phyloP scores from a whole-genome alignment of 2,888 invertebrate species.

The Sylvicola cinctus region DNA sequence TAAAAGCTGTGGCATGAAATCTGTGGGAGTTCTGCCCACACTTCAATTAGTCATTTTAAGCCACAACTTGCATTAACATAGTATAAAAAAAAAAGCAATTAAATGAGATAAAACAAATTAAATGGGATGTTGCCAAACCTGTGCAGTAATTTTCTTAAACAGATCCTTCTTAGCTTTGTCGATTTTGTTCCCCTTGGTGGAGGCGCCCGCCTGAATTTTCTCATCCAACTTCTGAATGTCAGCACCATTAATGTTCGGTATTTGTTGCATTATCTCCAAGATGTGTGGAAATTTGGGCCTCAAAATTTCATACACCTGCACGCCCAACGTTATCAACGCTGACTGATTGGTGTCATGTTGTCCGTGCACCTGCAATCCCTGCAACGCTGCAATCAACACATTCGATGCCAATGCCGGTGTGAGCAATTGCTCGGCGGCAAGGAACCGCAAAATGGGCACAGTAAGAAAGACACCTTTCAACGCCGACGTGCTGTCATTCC shows the following conservation, averaged over 20 bases:
- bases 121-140: constrained; percentile 26
- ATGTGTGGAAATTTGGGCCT: constrained; percentile 54
- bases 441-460: constrained; percentile 45
- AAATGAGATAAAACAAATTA: too few relatives aligned
- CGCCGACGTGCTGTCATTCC: constrained; percentile 72
- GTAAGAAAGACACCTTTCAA: constrained; percentile 58
- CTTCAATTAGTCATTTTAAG: too few relatives aligned
- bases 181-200: constrained; percentile 53
- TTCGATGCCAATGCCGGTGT: constrained; percentile 45
- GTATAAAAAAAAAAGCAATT: too few relatives aligned
- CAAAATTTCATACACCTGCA: constrained; percentile 68
- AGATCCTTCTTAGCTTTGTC: constrained; percentile 81
- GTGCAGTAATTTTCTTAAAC: constrained; percentile 71
- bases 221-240: constrained; percentile 74
- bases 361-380: constrained; percentile 67
- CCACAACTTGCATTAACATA: too few relatives aligned
- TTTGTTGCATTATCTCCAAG: constrained; percentile 44
- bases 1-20: neutral
- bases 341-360: constrained; percentile 72
- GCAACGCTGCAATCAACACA: constrained; percentile 55
- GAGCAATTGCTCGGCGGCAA: constrained; percentile 39
- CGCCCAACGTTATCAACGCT: constrained; percentile 53
- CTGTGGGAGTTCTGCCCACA: too few relatives aligned
- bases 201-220: constrained; percentile 41
- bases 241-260: constrained; percentile 61